Percentiles rank a stretch among this genome's conserved stretches.
Conservation (phyloP, 2,113 vertebrate species). For the Boulengeromyrus knoepffleri region DNA sequence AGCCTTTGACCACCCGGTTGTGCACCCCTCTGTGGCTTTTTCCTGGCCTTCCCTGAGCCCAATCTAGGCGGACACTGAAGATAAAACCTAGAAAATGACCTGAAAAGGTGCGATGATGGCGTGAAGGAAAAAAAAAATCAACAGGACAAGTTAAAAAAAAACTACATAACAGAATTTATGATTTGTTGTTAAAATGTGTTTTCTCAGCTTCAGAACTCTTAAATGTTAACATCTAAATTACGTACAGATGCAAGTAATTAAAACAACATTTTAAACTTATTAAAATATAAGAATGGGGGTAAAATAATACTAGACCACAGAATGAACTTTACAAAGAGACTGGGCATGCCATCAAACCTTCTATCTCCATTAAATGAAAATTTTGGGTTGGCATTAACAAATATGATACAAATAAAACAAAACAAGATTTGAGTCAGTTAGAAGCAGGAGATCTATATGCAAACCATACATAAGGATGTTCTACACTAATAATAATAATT, state of each 20-base stretch:
- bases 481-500: neutral
- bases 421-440: neutral
- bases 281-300: neutral
- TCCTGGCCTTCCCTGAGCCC: neutral
- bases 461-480: neutral
- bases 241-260: neutral
- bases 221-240: neutral
- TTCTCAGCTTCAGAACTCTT: neutral
- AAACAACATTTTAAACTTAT: neutral
- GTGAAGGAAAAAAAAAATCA: neutral
- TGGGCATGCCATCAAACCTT: neutral
- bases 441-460: neutral
- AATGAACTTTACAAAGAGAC: neutral
- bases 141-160: neutral
- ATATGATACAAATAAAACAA: neutral
- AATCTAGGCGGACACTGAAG: neutral
- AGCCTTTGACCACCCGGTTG: neutral
- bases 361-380: neutral
- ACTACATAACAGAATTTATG: neutral
- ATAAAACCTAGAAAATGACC: neutral
- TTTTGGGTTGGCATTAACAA: neutral
- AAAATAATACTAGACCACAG: neutral
- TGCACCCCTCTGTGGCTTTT: neutral
- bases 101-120: neutral
- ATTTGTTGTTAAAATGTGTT: slow-evolving; percentile 1